Conservation (phyloP, 2,113 vertebrate genomes). For the Atherinomorus stipes region DNA sequence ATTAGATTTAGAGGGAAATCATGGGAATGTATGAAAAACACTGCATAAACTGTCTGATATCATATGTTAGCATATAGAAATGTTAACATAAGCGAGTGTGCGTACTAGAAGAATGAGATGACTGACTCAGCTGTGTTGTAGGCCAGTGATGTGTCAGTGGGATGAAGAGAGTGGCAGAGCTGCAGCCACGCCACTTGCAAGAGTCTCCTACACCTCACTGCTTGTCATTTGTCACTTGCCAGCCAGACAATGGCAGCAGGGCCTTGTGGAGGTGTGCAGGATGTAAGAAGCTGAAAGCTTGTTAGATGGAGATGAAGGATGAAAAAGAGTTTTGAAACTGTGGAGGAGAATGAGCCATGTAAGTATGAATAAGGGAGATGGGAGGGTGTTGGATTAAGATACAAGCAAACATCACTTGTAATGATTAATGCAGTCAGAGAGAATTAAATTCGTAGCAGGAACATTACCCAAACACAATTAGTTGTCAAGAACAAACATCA, state of each 20-base stretch:
- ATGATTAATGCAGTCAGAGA: slow-evolving; percentile 81
- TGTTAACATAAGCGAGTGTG: slow-evolving; percentile 9
- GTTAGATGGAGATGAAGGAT: slow-evolving; percentile 30
- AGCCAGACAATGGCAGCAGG: slow-evolving; percentile 57
- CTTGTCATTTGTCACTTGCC: slow-evolving; percentile 71
- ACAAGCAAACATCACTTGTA: slow-evolving; percentile 76
- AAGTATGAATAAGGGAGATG: slow-evolving; percentile 14
- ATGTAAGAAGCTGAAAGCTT: slow-evolving; percentile 46
- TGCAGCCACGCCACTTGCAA: slow-evolving; percentile 45
- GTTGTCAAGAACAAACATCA: slow-evolving; percentile 81
- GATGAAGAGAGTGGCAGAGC: slow-evolving; percentile 34
- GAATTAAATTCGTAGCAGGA: slow-evolving; percentile 82
- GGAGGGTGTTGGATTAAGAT: slow-evolving; percentile 67
- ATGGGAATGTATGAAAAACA: slow-evolving; percentile 32
- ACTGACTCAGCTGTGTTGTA: slow-evolving; percentile 8
- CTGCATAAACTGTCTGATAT: slow-evolving; percentile 5
- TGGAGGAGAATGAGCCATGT: slow-evolving; percentile 23
- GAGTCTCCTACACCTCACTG: slow-evolving; percentile 59
- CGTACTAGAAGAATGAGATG: slow-evolving; percentile 27
- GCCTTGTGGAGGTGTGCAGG: slow-evolving; percentile 51
- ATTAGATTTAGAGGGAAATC: background rate
- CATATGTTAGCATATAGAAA: background rate
- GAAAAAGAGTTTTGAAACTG: slow-evolving; percentile 36
- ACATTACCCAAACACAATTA: slow-evolving; percentile 84
- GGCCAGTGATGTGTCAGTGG: slow-evolving; percentile 42